A percentile compares a stretch with the other conserved stretches of the same genome.
These are phyloP conservation scores for Paramormyrops kingsleyae DNA, from an alignment of 2,113 vertebrate genomes.

Conservation along the genomic window DNA sequence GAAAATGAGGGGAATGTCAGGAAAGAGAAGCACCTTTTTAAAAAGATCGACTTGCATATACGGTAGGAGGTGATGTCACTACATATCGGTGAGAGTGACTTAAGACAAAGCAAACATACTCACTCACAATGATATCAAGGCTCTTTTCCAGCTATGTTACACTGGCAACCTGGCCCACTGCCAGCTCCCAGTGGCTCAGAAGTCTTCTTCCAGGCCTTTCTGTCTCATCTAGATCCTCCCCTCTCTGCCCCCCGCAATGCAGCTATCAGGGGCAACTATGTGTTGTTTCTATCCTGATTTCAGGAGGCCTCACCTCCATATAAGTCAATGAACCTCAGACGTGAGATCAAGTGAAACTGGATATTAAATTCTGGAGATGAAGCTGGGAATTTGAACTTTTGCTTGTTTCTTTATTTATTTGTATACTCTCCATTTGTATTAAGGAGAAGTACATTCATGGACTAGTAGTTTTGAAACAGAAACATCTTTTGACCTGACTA, in stretches of 20 bases:
- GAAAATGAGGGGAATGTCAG: not conserved
- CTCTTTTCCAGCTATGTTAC: not conserved
- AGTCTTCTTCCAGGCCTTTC: not conserved
- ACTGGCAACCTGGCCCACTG: not conserved
- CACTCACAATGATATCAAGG: not conserved
- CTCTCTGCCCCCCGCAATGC: not conserved
- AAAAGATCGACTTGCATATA: not conserved
- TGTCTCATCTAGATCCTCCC: not conserved
- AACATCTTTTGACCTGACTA: not conserved
- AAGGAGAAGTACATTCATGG: slow-evolving; percentile 38
- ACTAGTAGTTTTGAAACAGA: slow-evolving; percentile 14
- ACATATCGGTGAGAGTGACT: not conserved
- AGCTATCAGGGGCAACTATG: not conserved
- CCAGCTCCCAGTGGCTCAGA: not conserved
- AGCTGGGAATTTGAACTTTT: not conserved
- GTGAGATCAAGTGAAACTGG: not conserved
- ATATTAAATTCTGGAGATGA: not conserved
- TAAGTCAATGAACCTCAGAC: not conserved
- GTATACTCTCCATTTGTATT: slow-evolving; percentile 5
- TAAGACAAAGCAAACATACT: not conserved
- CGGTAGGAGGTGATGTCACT: not conserved
- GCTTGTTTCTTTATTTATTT: slow-evolving; percentile 2
- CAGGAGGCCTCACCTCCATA: not conserved
- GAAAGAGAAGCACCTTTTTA: not conserved
- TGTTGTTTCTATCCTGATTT: not conserved